Evolutionary conservation across 2,888 invertebrate genomes (phyloP).

Genomic region (Azorinus chamasolen): DNA sequence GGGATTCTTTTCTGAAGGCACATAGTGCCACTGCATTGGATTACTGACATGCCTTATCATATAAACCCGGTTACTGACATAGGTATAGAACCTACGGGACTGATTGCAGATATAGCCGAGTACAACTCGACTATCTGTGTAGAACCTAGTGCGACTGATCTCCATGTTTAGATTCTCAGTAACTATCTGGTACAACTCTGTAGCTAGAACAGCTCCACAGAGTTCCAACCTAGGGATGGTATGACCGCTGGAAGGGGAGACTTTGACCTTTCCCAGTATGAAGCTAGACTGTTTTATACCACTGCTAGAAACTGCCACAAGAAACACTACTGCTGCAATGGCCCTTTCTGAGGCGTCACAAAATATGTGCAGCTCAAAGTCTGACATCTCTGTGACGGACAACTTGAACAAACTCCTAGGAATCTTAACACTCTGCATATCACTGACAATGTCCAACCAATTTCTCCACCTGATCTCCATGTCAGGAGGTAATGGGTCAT

Average conservation of each 20-base stretch:
- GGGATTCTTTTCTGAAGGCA: slow-evolving; percentile 46
- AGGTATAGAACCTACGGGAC: slow-evolving; percentile 53
- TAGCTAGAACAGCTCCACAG: slow-evolving; percentile 49
- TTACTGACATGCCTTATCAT: slow-evolving; percentile 22
- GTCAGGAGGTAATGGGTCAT: slow-evolving; percentile 10
- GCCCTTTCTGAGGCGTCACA: slow-evolving; percentile 67
- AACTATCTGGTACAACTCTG: slow-evolving; percentile 25
- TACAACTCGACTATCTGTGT: slow-evolving; percentile 58
- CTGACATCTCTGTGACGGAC: slow-evolving; percentile 6
- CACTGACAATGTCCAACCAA: slow-evolving; percentile 9
- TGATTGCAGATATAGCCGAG: slow-evolving; percentile 55
- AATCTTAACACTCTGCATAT: slow-evolving; percentile 12
- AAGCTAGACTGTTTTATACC: slow-evolving; percentile 15
- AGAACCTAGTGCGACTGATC: slow-evolving; percentile 26
- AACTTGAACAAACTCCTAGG: slow-evolving; percentile 5
- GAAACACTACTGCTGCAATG: slow-evolving; percentile 62
- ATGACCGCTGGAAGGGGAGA: slow-evolving; percentile 37
- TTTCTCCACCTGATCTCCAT: slow-evolving; percentile 5
- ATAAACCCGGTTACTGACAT: slow-evolving; percentile 57
- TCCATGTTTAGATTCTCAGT: slow-evolving; percentile 16
- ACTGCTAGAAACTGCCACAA: slow-evolving; percentile 7
- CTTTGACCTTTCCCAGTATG: slow-evolving; percentile 43
- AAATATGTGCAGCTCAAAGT: slow-evolving; percentile 57
- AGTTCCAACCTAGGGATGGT: slow-evolving; percentile 61
- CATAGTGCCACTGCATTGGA: slow-evolving; percentile 55